Evolutionary conservation across 1,140 invertebrate species (phyloP).

Genomic region (Oppia nitens): DNA sequence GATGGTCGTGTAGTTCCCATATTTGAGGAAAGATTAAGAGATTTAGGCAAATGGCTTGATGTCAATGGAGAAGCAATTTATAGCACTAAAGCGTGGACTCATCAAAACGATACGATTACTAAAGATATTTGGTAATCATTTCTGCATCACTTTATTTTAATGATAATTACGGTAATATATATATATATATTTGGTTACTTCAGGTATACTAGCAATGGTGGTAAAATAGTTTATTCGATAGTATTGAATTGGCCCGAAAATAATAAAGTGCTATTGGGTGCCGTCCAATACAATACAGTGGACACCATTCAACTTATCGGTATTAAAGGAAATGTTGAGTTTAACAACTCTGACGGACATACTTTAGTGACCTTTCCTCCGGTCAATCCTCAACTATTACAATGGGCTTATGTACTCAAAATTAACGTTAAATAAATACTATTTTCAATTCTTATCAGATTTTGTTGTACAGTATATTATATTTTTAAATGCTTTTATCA

Average conservation of each 20-base stretch:
- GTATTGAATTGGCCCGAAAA: neutral
- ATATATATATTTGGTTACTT: neutral
- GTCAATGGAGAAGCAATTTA: constrained; percentile 82
- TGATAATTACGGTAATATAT: too few species aligned
- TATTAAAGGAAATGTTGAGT: neutral
- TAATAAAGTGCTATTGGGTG: neutral
- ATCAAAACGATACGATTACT: constrained; percentile 65
- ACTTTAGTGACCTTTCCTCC: neutral
- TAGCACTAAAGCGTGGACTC: constrained; percentile 49
- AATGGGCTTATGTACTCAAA: neutral
- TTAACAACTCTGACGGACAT: neutral
- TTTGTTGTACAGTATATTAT: too few species aligned
- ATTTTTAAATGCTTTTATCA: too few species aligned
- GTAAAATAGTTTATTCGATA: neutral
- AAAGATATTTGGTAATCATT: constrained; percentile 33
- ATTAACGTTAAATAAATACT: too few species aligned
- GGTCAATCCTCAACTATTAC: neutral
- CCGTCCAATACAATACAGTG: neutral
- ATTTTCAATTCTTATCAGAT: too few species aligned
- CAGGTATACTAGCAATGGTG: neutral
- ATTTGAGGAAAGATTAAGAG: constrained; percentile 63
- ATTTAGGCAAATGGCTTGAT: constrained; percentile 50
- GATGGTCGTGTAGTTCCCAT: constrained; percentile 73
- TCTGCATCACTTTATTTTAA: too few species aligned
- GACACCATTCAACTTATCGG: neutral